A percentile compares a stretch with the other conserved stretches of the same genome.
These are phyloP conservation scores for Dendronephthya gigantea DNA, from an alignment of 64 coral and sea anemone species.

Conservation along the genomic window DNA sequence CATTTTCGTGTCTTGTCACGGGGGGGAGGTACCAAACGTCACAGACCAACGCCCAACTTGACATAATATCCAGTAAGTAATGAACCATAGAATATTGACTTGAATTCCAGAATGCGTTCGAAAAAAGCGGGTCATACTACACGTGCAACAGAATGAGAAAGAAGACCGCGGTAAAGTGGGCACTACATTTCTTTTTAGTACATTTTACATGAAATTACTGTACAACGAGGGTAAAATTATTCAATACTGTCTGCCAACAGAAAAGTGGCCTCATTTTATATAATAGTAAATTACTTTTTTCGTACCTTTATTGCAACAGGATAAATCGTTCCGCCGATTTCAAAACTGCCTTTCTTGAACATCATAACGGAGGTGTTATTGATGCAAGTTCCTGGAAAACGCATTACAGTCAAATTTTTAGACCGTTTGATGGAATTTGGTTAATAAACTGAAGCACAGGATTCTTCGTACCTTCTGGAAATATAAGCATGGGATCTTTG, in stretches of 20 bases:
- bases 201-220: neutral
- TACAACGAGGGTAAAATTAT: too few species aligned
- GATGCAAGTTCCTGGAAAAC: constrained; percentile 71
- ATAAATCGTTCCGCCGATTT: constrained; percentile 81
- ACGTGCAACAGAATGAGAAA: neutral
- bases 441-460: neutral
- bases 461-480: constrained; percentile 61
- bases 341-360: constrained; percentile 99
- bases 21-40: constrained; percentile 81
- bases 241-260: too few species aligned
- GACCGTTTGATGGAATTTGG: neutral
- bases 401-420: neutral
- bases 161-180: neutral
- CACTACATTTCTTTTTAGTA: neutral
- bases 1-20: constrained; percentile 66
- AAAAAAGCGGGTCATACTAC: constrained; percentile 84
- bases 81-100: constrained; percentile 64
- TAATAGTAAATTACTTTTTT: neutral
- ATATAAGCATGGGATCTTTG: constrained; percentile 92
- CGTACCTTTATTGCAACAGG: constrained; percentile 88
- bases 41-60: constrained; percentile 93
- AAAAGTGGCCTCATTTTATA: too few species aligned
- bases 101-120: constrained; percentile 95
- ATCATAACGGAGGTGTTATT: constrained; percentile 99
- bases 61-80: constrained; percentile 69